A percentile compares a stretch with the other conserved stretches of the same genome.
Conservation (phyloP, 2,797 vertebrate species). For the Champsocephalus esox region DNA sequence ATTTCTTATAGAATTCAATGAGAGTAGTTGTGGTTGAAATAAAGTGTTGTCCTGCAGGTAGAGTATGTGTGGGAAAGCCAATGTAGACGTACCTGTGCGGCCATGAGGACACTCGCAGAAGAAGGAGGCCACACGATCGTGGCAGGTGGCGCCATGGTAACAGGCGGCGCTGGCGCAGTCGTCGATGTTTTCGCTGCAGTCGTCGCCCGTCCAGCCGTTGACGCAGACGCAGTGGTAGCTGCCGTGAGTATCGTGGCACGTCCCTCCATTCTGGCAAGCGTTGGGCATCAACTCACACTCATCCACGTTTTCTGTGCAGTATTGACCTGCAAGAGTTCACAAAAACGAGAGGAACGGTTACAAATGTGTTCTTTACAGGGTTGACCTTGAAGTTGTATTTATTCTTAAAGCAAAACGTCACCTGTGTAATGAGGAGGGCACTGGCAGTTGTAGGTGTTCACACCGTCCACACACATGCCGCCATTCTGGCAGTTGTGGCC, state of each 20-base stretch:
- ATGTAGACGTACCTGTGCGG: constrained; percentile 87
- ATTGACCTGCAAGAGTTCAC: constrained; percentile 87
- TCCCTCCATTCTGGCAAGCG: constrained; percentile 95
- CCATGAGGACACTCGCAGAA: constrained; percentile 98
- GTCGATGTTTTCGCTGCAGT: constrained; percentile 97
- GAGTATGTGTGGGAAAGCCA: background rate
- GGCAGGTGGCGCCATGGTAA: constrained; percentile 93
- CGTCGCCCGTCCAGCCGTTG: constrained; percentile 96
- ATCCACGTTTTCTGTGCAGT: constrained; percentile 95
- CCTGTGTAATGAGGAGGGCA: constrained; percentile 93
- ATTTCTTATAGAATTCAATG: too few species aligned
- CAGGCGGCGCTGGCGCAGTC: constrained; percentile 96
- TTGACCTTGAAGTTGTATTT: background rate
- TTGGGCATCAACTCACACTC: constrained; percentile 97
- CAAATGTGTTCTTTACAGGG: background rate
- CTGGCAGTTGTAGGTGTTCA: constrained; percentile 98
- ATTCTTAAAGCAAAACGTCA: constrained; percentile 53
- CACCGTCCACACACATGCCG: constrained; percentile 92
- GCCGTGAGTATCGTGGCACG: constrained; percentile 94
- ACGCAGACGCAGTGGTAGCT: constrained; percentile 95
- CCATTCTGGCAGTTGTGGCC: constrained; percentile 93
- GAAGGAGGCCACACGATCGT: constrained; percentile 96
- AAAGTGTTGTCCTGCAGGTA: background rate
- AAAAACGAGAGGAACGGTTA: accelerated
- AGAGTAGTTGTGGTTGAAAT: too few species aligned